Conservation (phyloP, 2,888 invertebrate species). For the Melanostoma scalare region DNA sequence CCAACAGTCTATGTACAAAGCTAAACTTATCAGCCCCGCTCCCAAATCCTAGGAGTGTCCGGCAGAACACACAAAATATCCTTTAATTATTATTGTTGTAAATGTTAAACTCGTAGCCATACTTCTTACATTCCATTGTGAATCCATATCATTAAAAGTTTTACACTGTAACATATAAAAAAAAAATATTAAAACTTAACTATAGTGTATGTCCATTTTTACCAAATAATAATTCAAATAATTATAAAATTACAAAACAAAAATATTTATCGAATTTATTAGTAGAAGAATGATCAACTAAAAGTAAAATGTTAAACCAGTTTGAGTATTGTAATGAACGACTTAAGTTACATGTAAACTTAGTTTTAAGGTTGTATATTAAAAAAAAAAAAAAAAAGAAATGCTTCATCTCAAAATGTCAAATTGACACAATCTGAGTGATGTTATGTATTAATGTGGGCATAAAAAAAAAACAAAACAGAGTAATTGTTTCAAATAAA, state of each 20-base stretch:
- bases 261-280: constrained; percentile 72
- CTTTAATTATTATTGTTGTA: constrained; percentile 55
- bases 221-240: constrained; percentile 60
- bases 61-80: constrained; percentile 30
- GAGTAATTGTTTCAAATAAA: constrained; percentile 62
- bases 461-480: constrained; percentile 26
- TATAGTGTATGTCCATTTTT: constrained; percentile 68
- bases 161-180: constrained; percentile 62
- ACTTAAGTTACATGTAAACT: constrained; percentile 48
- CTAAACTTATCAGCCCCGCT: constrained; percentile 65
- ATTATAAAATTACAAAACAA: constrained; percentile 22
- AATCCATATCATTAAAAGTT: constrained; percentile 66
- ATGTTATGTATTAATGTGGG: constrained; percentile 48
- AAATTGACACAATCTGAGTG: constrained; percentile 48
- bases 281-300: constrained; percentile 50
- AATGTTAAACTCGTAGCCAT: constrained; percentile 65
- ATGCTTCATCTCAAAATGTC: constrained; percentile 13
- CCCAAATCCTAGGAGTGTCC: neutral
- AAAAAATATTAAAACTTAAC: constrained; percentile 1
- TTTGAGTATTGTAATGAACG: constrained; percentile 57
- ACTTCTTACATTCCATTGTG: constrained; percentile 65
- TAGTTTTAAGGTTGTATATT: constrained; percentile 61
- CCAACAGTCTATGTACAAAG: constrained; percentile 64
- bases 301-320: constrained; percentile 47
- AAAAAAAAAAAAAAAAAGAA: constrained; percentile 10